Evolutionary conservation across 2,113 vertebrate species (phyloP), one percentile per base, ranked within the genome.

Genomic region (Callorhinus ursinus): DNA sequence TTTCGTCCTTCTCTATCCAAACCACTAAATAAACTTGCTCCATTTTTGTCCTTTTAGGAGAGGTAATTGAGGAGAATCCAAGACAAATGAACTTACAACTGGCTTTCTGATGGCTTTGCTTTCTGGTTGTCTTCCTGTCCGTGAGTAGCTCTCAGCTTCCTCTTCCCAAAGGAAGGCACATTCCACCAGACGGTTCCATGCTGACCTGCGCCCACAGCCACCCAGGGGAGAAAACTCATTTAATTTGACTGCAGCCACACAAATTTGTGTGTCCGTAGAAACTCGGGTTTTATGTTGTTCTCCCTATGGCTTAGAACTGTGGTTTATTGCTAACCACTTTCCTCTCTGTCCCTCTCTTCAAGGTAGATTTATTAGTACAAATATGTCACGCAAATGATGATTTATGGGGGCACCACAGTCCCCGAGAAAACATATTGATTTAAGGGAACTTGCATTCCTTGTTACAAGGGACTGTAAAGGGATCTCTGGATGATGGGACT

Each of bases 381-480:
- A 95, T 98, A 92, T 88, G 79, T 98, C 96, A 98, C 98, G 98
- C 98, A 99, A 99, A 99, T 98, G 99, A 98, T 99, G 99, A 99
- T 99, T 99, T 99, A 99, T 99, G 98, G 98, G 96, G 94, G 96
- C 98, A 97, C 99, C 98, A 81, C 90, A 96, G 98, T 99, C 98
- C 98, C 99, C 97, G 98, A 98, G 99, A 99, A 99, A 99, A 98
- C 98, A 96, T 99, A 99, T 99, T 99, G 99, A 99, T 99, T 99
- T 98, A 89, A 91, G 90, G 86, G 92, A 94, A 97, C 97, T 90
- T 87, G 59, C 61, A 39, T 72, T 84, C 81, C 85, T 89, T 59
- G 74, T 88, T 95, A 81, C 88, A 92, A 89, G 97, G 92, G 71
- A 88, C 97, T 59, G 67, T 61, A 1, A 33, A 67, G 96, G 79